A percentile compares a stretch with the other conserved stretches of the same genome.
phyloP scores from a whole-genome alignment of 2,113 vertebrate species.

The Pelecanoides urinatrix region DNA sequence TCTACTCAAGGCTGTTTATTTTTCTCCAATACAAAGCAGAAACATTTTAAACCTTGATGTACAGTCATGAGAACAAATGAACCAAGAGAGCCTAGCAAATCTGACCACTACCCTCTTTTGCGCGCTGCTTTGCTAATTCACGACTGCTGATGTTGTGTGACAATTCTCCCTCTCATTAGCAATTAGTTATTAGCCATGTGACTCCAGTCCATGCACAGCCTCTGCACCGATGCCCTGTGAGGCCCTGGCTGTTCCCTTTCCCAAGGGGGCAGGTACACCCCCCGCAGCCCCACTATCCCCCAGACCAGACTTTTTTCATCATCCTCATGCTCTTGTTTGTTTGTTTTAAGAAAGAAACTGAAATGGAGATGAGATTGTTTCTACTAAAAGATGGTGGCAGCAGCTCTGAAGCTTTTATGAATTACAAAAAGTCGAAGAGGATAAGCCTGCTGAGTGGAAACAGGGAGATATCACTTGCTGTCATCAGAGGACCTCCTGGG shows the following conservation, averaged over 20 bases:
- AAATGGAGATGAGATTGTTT: background rate
- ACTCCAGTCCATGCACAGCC: background rate
- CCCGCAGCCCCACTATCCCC: background rate
- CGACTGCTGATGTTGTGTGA: background rate
- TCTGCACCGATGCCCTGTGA: background rate
- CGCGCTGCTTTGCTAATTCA: background rate
- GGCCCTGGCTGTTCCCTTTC: background rate
- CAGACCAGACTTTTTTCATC: background rate
- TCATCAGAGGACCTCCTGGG: conserved; percentile 42
- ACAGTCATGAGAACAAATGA: background rate
- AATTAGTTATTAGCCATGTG: background rate
- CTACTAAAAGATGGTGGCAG: background rate
- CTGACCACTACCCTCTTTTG: background rate
- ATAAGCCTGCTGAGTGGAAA: background rate
- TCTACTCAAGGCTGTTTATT: background rate
- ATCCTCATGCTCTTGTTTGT: background rate
- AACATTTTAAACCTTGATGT: background rate
- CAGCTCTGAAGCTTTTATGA: background rate
- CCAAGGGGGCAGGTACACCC: background rate
- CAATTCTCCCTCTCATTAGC: background rate
- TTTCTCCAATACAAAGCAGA: background rate
- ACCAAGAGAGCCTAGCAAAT: background rate
- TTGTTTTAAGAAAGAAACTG: background rate
- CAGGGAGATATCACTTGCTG: conserved; percentile 2
- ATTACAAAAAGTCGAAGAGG: background rate